Evolutionary conservation across 2,797 vertebrate genomes (phyloP).

Genomic region (Sebastes aleutianus): DNA sequence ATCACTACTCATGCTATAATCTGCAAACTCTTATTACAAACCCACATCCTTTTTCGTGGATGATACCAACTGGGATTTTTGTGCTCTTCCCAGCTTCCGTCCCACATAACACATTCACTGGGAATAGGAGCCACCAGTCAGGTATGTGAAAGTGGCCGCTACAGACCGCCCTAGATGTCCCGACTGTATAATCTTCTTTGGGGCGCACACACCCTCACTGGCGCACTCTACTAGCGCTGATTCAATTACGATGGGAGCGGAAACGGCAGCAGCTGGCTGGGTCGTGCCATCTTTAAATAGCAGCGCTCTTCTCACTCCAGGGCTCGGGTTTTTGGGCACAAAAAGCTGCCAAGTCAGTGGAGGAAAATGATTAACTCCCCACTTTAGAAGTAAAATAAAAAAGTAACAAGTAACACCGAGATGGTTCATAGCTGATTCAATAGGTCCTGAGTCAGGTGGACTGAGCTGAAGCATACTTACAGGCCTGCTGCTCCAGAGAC

Average conservation of each 20-base stretch:
- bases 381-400: not conserved
- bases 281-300: constrained; percentile 79
- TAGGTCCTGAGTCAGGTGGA: constrained; percentile 15
- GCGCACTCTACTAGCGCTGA: constrained; percentile 59
- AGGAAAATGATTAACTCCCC: constrained; percentile 42
- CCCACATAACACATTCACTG: constrained; percentile 28
- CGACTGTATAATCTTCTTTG: constrained; percentile 59
- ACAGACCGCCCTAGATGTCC: constrained; percentile 30
- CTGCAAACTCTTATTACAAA: constrained; percentile 14
- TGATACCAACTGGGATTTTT: constrained; percentile 3
- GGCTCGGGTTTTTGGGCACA: constrained; percentile 45
- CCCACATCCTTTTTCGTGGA: constrained; percentile 28
- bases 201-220: constrained; percentile 58
- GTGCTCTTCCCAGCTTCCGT: constrained; percentile 7
- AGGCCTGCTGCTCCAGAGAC: constrained; percentile 15
- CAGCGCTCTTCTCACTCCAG: constrained; percentile 60
- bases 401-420: not conserved
- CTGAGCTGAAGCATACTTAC: constrained; percentile 54
- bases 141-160: constrained; percentile 52
- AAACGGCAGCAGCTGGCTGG: constrained; percentile 73
- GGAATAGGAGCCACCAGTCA: constrained; percentile 46
- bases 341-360: constrained; percentile 37
- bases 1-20: constrained; percentile 2
- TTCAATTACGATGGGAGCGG: constrained; percentile 68
- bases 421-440: not conserved